A percentile compares a stretch with the other conserved stretches of the same genome.
These are phyloP conservation scores for Caranx melampygus DNA, from an alignment of 2,113 vertebrate species.

Conservation along the genomic window DNA sequence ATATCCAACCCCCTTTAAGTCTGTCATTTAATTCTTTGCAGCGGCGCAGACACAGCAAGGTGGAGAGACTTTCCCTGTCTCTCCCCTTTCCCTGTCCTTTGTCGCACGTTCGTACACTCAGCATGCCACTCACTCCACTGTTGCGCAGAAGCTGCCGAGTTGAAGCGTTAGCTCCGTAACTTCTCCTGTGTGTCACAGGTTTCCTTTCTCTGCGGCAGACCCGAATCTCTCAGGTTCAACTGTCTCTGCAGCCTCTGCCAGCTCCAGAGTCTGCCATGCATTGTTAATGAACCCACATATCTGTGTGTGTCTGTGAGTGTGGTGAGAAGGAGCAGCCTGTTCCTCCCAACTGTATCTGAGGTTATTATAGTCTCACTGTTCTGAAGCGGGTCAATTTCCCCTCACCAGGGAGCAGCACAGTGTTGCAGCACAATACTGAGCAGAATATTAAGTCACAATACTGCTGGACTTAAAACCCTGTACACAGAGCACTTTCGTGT, in stretches of 20 bases:
- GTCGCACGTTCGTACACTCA: constrained; percentile 33
- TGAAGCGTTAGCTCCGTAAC: constrained; percentile 44
- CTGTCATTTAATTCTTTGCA: constrained; percentile 67
- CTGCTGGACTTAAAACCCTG: constrained; percentile 7
- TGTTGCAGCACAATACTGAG: constrained; percentile 53
- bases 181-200: constrained; percentile 41
- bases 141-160: constrained; percentile 31
- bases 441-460: constrained; percentile 63
- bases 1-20: constrained; percentile 67
- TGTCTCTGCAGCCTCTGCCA: constrained; percentile 44
- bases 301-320: constrained; percentile 15
- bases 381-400: constrained; percentile 62
- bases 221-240: constrained; percentile 46
- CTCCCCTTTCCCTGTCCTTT: constrained; percentile 5
- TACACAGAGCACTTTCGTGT: constrained; percentile 5
- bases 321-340: constrained; percentile 25
- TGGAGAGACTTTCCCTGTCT: constrained; percentile 48
- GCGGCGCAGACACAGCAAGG: constrained; percentile 72
- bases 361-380: constrained; percentile 59
- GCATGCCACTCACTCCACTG: neutral
- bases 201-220: constrained; percentile 43
- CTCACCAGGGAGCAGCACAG: constrained; percentile 44
- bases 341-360: constrained; percentile 45
- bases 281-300: constrained; percentile 66
- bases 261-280: constrained; percentile 55